Percentiles rank a stretch among this genome's conserved stretches.
Conservation (phyloP, 2,888 invertebrate genomes). For the Dryococelus australis region DNA sequence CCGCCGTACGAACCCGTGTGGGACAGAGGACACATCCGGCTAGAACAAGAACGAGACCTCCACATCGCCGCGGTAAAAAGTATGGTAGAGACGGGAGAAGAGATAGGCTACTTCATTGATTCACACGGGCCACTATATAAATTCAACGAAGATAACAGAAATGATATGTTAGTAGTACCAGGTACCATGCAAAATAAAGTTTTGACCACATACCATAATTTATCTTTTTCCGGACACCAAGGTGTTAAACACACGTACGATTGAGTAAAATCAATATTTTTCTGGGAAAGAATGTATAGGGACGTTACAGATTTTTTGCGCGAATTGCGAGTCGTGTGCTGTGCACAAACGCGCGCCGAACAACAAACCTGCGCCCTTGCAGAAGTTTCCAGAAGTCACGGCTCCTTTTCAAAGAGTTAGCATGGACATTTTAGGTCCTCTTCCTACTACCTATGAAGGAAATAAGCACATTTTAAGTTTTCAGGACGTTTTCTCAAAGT, state of each 20-base stretch:
- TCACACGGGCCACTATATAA: neutral
- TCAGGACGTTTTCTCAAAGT: too few species aligned
- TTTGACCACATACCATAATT: too few species aligned
- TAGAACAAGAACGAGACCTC: neutral
- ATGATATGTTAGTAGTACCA: neutral
- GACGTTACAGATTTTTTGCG: neutral
- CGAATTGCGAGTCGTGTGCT: neutral
- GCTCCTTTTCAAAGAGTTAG: too few species aligned
- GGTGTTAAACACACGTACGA: neutral
- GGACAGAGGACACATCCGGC: neutral
- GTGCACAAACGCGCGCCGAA: neutral
- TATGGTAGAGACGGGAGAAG: neutral
- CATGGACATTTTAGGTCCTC: too few species aligned
- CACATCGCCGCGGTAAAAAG: neutral
- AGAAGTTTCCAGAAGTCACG: neutral
- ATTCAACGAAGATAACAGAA: neutral
- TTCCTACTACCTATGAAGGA: too few species aligned
- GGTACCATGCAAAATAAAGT: neutral
- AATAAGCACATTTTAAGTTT: too few species aligned
- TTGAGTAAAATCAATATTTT: neutral
- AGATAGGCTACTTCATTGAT: neutral
- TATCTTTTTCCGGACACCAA: too few species aligned
- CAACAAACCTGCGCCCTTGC: neutral
- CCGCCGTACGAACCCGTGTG: neutral
- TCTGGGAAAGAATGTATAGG: neutral